A percentile compares a stretch with the other conserved stretches of the same genome.
phyloP scores from a whole-genome alignment of 2,113 vertebrate species.

The Cranoglanis bouderius region DNA sequence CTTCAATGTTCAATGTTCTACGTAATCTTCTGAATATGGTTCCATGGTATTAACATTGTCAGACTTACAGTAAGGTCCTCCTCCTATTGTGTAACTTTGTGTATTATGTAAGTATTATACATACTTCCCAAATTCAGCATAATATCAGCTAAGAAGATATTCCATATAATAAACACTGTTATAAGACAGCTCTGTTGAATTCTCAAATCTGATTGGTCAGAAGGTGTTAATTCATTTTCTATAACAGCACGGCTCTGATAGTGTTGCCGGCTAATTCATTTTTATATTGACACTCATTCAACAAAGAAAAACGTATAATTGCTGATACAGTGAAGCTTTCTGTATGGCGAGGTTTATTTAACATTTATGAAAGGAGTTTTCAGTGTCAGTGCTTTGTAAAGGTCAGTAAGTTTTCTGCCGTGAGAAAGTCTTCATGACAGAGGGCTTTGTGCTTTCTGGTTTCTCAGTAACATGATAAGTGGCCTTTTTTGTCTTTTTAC shows the following conservation, averaged over 20 bases:
- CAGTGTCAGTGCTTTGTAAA: not conserved
- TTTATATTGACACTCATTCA: not conserved
- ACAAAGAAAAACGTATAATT: not conserved
- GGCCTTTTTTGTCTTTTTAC: not conserved
- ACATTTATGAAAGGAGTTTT: not conserved
- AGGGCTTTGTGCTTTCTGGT: not conserved
- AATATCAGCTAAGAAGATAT: not conserved
- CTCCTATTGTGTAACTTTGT: not conserved
- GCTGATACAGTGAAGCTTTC: not conserved
- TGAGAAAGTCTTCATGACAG: not conserved
- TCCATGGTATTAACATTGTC: not conserved
- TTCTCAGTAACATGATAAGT: not conserved
- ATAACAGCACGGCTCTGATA: not conserved
- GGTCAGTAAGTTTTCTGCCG: not conserved
- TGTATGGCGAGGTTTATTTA: not conserved
- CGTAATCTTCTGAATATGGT: not conserved
- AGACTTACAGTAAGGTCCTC: not conserved
- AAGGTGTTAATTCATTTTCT: not conserved
- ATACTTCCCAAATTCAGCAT: not conserved
- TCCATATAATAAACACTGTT: not conserved
- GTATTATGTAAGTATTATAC: not conserved
- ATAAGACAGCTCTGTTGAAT: not conserved
- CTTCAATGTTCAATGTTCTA: not conserved
- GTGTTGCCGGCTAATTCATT: not conserved
- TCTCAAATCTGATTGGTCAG: not conserved